Evolutionary conservation across 2,113 vertebrate species (phyloP).

Genomic region (Nannobrachium achirus): DNA sequence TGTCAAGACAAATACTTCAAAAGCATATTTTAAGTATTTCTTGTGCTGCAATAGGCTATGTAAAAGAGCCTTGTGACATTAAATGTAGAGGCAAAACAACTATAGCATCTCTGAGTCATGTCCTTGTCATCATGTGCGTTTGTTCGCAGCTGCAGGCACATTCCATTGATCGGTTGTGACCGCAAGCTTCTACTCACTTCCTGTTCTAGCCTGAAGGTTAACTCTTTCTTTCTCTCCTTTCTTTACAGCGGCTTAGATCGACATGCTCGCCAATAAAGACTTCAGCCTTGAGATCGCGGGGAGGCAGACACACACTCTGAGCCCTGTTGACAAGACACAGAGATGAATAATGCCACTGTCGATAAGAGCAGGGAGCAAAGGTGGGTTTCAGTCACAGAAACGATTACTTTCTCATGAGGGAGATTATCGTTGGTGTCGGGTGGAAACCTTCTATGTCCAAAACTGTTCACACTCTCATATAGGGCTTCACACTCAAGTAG

Average conservation of each 20-base stretch:
- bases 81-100: not conserved
- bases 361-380: conserved; percentile 55
- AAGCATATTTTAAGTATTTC: not conserved
- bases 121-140: conserved; percentile 23
- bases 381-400: conserved; percentile 24
- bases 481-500: too few relatives aligned
- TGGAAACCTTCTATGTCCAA: too few relatives aligned
- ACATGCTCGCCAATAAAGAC: conserved; percentile 51
- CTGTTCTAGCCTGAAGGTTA: conserved; percentile 48
- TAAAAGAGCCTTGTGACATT: not conserved
- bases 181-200: conserved; percentile 50
- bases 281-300: conserved; percentile 17
- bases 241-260: conserved; percentile 38
- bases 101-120: conserved; percentile 45
- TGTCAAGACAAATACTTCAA: too few relatives aligned
- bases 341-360: conserved; percentile 56
- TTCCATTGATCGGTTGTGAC: conserved; percentile 52
- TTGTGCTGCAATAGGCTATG: not conserved
- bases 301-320: conserved; percentile 11
- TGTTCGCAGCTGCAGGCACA: not conserved
- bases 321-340: conserved; percentile 37
- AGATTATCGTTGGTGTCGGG: not conserved
- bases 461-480: too few relatives aligned
- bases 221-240: conserved; percentile 39
- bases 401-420: too few relatives aligned